These are phyloP conservation scores for Brachyistius frenatus DNA, from an alignment of 2,113 vertebrate genomes.

Conservation along the genomic window DNA sequence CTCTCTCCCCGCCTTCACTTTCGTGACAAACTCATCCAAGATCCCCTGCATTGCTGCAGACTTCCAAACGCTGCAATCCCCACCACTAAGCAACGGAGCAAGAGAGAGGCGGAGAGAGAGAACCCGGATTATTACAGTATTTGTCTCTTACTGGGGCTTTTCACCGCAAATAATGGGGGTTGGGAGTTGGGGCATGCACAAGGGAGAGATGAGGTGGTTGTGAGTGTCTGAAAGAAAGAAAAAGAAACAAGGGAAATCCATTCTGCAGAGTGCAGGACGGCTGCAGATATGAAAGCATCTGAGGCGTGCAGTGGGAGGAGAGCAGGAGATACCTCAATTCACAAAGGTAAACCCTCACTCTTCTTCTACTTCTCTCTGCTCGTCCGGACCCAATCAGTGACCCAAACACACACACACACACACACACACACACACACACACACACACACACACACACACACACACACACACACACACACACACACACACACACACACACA, in stretches of 20 bases:
- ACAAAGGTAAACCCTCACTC: slow-evolving; percentile 27
- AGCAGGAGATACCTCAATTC: slow-evolving; percentile 32
- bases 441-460: too few species aligned
- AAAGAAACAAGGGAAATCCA: slow-evolving; percentile 17
- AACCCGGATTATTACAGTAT: slow-evolving; percentile 58
- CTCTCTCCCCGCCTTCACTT: slow-evolving; percentile 38
- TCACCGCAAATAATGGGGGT: slow-evolving; percentile 67
- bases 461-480: too few species aligned
- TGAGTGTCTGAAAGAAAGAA: slow-evolving; percentile 20
- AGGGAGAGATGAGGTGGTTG: slow-evolving; percentile 30
- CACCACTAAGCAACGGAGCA: slow-evolving; percentile 31
- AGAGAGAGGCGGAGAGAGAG: slow-evolving; percentile 23
- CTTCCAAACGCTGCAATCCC: slow-evolving; percentile 72
- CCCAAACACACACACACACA: neutral
- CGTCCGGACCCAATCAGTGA: neutral
- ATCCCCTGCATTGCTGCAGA: slow-evolving; percentile 78
- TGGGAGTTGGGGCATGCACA: slow-evolving; percentile 23
- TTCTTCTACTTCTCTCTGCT: slow-evolving; percentile 8
- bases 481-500: neutral
- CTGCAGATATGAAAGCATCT: slow-evolving; percentile 51
- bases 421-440: neutral
- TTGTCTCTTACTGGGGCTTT: slow-evolving; percentile 59
- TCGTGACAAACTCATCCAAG: slow-evolving; percentile 61
- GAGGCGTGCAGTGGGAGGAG: slow-evolving; percentile 24
- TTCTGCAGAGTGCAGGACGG: slow-evolving; percentile 37